These are phyloP conservation scores for Chironomus riparius DNA, from an alignment of 2,888 invertebrate species.

Conservation along the genomic window DNA sequence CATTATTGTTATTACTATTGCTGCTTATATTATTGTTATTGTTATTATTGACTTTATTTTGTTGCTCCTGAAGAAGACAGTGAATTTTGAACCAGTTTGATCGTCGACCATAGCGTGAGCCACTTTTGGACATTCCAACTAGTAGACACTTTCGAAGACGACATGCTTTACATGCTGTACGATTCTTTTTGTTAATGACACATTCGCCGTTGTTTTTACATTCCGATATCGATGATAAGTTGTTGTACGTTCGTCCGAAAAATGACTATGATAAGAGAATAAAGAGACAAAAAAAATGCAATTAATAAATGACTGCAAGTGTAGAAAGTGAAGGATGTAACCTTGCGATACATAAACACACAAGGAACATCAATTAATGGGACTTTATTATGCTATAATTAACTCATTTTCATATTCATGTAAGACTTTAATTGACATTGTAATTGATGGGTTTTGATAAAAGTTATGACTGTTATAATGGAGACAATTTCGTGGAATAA, in stretches of 20 bases:
- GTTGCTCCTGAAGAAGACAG: constrained; percentile 76
- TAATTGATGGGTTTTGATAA: no score
- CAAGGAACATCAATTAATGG: no score
- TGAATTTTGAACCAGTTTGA: constrained; percentile 94
- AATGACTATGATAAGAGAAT: constrained; percentile 74
- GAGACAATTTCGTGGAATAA: no score
- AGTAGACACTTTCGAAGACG: constrained; percentile 74
- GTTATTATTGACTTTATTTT: constrained; percentile 40
- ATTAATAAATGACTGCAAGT: no score
- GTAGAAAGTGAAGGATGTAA: no score
- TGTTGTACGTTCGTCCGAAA: constrained; percentile 87
- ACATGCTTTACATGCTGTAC: constrained; percentile 87
- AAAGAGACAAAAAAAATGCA: constrained; percentile 34
- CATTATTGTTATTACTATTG: constrained; percentile 13
- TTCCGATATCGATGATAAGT: constrained; percentile 76
- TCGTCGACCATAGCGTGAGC: constrained; percentile 78
- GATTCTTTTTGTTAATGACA: constrained; percentile 86
- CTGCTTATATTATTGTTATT: constrained; percentile 22
- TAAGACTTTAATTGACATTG: no score
- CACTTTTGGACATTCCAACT: constrained; percentile 88
- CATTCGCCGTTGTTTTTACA: constrained; percentile 89
- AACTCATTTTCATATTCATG: no score
- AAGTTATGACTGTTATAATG: no score
- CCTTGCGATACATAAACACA: no score
- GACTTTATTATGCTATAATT: no score